Percentiles rank a stretch among this genome's conserved stretches.
These are phyloP conservation scores for Astreopora myriophthalma DNA, from an alignment of 64 coral and sea anemone species.

Conservation along the genomic window DNA sequence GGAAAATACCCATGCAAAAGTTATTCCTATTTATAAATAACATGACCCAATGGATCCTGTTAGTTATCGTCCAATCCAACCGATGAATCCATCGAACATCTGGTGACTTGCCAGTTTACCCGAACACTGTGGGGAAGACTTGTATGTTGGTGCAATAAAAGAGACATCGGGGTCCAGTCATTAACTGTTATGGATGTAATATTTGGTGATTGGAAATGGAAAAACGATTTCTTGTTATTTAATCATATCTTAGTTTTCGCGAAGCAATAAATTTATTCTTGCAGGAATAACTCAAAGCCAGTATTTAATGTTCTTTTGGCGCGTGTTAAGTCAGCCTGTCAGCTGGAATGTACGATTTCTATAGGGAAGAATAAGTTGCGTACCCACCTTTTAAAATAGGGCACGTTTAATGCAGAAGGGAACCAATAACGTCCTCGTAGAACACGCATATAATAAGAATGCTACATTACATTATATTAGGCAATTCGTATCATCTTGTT, in stretches of 20 bases:
- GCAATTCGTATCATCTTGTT: neutral
- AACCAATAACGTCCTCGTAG: neutral
- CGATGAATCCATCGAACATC: too few relatives aligned
- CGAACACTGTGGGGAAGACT: too few relatives aligned
- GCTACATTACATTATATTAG: neutral
- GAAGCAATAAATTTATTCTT: neutral
- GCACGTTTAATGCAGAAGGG: neutral
- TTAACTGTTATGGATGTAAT: too few relatives aligned
- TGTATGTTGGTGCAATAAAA: too few relatives aligned
- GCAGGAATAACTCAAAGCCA: neutral
- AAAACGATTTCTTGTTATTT: too few relatives aligned
- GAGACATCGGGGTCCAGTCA: too few relatives aligned
- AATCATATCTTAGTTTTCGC: neutral
- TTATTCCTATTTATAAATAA: too few relatives aligned
- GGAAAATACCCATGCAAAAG: too few relatives aligned
- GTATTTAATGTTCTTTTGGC: neutral
- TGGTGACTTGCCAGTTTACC: too few relatives aligned
- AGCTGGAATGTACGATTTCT: neutral
- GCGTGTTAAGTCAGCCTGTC: neutral
- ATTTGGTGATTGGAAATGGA: too few relatives aligned
- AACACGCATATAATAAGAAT: neutral
- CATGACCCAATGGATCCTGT: too few relatives aligned
- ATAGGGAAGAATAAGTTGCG: neutral
- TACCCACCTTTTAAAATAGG: neutral
- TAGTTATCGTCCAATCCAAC: too few relatives aligned